phyloP scores from a whole-genome alignment of 1,140 invertebrate genomes.

The Geopemphigus sp. region DNA sequence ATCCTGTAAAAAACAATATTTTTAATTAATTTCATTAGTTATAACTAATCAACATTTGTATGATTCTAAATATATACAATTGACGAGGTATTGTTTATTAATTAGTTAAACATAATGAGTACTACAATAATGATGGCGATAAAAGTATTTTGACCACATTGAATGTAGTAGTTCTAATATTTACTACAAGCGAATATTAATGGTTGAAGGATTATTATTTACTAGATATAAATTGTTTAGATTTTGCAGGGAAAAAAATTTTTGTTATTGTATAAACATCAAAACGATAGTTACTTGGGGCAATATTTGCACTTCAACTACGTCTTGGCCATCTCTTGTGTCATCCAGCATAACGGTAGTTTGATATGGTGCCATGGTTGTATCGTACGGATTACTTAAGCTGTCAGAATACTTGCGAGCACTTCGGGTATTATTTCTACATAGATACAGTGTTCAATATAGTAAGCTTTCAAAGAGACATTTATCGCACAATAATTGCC shows the following conservation, averaged over 20 bases:
- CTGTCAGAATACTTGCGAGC: slow-evolving; percentile 36
- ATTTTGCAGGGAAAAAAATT: too few relatives aligned
- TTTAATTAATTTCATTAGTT: not conserved
- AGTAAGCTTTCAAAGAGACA: not conserved
- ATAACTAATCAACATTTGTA: not conserved
- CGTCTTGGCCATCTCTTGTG: slow-evolving; percentile 71
- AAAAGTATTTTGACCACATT: too few relatives aligned
- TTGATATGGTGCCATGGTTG: slow-evolving; percentile 71
- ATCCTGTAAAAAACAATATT: slow-evolving; percentile 64
- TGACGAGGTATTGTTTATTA: too few relatives aligned
- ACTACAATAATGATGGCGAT: too few relatives aligned
- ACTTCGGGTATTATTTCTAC: slow-evolving; percentile 2
- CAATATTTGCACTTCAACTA: slow-evolving; percentile 88
- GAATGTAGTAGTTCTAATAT: too few relatives aligned
- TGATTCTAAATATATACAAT: too few relatives aligned
- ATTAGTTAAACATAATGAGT: too few relatives aligned
- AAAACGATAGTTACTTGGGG: slow-evolving; percentile 59
- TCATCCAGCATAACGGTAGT: slow-evolving; percentile 75
- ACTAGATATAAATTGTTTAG: too few relatives aligned
- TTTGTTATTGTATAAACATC: too few relatives aligned
- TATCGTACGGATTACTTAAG: slow-evolving; percentile 32
- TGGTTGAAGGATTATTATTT: too few relatives aligned
- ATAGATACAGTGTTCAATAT: not conserved
- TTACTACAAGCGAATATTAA: too few relatives aligned
- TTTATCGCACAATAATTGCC: not conserved